Evolutionary conservation across 2,888 invertebrate genomes (phyloP).

Genomic region (Hydroisotoma schaefferi): DNA sequence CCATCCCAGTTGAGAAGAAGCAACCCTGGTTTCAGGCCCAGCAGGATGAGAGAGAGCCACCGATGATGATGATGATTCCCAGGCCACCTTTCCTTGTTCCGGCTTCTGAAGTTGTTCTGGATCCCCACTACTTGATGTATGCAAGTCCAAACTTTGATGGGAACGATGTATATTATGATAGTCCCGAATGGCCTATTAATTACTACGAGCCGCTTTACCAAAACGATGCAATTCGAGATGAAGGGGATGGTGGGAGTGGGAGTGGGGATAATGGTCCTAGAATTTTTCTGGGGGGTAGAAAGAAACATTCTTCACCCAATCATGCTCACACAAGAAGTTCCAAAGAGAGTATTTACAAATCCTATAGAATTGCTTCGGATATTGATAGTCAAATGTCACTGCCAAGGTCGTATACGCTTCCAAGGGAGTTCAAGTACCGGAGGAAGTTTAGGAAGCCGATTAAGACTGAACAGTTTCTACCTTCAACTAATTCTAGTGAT

Average conservation of each 20-base stretch:
- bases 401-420: slow-evolving; percentile 78
- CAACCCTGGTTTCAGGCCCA: slow-evolving; percentile 59
- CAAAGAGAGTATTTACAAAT: slow-evolving; percentile 52
- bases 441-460: slow-evolving; percentile 60
- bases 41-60: slow-evolving; percentile 13
- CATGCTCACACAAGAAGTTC: slow-evolving; percentile 34
- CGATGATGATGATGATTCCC: slow-evolving; percentile 21
- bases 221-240: slow-evolving; percentile 26
- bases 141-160: slow-evolving; percentile 15
- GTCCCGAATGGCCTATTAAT: slow-evolving; percentile 41
- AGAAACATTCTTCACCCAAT: neutral
- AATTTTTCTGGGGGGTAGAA: slow-evolving; percentile 5
- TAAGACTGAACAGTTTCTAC: slow-evolving; percentile 66
- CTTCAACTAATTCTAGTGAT: slow-evolving; percentile 81
- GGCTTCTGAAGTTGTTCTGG: slow-evolving; percentile 36
- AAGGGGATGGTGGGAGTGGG: slow-evolving; percentile 23
- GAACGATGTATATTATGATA: slow-evolving; percentile 39
- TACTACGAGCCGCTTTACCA: slow-evolving; percentile 45
- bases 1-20: slow-evolving; percentile 68
- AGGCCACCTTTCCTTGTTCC: slow-evolving; percentile 41
- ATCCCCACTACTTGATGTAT: slow-evolving; percentile 45
- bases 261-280: slow-evolving; percentile 21
- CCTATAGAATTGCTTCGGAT: slow-evolving; percentile 64
- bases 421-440: slow-evolving; percentile 80
- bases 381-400: slow-evolving; percentile 73